Base-by-base conservation (phyloP, 2,888 invertebrate genomes). In the Serripes groenlandicus region DNA sequence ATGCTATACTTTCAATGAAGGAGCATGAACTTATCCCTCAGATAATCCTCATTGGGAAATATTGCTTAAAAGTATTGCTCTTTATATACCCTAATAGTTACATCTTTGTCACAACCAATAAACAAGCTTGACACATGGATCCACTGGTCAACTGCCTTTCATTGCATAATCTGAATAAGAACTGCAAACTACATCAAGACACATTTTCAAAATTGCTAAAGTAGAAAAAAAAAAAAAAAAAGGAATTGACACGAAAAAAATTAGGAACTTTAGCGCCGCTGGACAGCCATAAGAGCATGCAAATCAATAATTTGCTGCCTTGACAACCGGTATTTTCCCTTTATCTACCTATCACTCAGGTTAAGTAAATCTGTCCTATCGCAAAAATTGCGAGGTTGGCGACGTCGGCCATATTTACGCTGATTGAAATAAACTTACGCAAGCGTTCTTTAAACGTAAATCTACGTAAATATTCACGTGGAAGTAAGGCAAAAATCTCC, bases 1-100 rank as follows among this genome's bases (percentile, higher is more conserved):
- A 62, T 62, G 62, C 70, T 49, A 52, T 52, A 70, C 52, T 70
- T 70, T 70, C 52, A 70, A 21, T 70, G 52, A 70, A 70, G 70
- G 70, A 70, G 70, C 52, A 70, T 52, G 49, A 30, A 62, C 70
- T 42, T 70, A 30, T 70, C 70, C 70, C 52, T 70, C 70, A 70
- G 70, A 49, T 52, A 70, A 52, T 49, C 52, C 52, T 70, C 52
- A 70, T 70, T 49, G 52, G 70, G 70, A 70, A 2, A 70, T 11
- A 66, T 66, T n/a, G 42, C 70, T 70, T 42, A 49, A 70, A 52
- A 11, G 9, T 32, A 62, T 62, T 30, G 26, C n/a, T 58, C 1
- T 62, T 34, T 62, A 32, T 49, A 52, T 49, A 49, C 52, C 30
- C 1, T 9, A 71, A n/a, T 9, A 71, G n/a, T 54, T 26, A 28